Evolutionary conservation across 1,140 invertebrate genomes (phyloP).

Genomic region (Hestina assimilis): DNA sequence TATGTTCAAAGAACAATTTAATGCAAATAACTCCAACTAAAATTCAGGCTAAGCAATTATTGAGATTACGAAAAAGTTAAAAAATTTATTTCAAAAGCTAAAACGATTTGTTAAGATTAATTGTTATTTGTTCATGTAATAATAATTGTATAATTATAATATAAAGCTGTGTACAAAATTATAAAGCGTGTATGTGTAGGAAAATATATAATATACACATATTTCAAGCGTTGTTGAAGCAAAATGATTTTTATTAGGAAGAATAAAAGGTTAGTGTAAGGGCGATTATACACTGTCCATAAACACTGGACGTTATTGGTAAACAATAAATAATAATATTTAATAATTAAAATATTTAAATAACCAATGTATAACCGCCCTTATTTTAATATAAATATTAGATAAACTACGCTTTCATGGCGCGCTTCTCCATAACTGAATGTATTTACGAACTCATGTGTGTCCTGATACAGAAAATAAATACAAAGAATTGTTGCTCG

Average conservation of each 20-base stretch:
- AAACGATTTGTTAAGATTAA: neutral
- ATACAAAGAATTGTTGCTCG: too few relatives aligned
- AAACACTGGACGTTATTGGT: slow-evolving; percentile 6
- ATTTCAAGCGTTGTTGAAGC: slow-evolving; percentile 8
- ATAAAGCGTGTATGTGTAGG: slow-evolving; percentile 12
- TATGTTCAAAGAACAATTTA: neutral
- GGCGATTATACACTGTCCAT: slow-evolving; percentile 8
- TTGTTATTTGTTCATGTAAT: neutral
- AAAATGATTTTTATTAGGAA: slow-evolving; percentile 1
- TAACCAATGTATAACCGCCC: slow-evolving; percentile 17
- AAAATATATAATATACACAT: neutral
- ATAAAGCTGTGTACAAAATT: slow-evolving; percentile 13
- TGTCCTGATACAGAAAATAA: too few relatives aligned
- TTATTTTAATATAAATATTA: slow-evolving; percentile 2
- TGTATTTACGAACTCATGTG: too few relatives aligned
- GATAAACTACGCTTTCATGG: too few relatives aligned
- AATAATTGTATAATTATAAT: neutral
- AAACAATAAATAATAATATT: neutral
- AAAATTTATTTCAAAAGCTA: neutral
- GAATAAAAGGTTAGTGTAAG: slow-evolving; percentile 1
- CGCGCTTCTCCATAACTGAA: too few relatives aligned
- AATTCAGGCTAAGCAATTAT: neutral
- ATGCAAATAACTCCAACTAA: neutral
- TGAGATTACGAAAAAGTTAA: neutral
- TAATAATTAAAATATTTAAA: neutral